Evolutionary conservation across 1,140 invertebrate genomes (phyloP), one percentile per base, ranked within the genome.

Genomic region (Drosophila parabipectinata): DNA sequence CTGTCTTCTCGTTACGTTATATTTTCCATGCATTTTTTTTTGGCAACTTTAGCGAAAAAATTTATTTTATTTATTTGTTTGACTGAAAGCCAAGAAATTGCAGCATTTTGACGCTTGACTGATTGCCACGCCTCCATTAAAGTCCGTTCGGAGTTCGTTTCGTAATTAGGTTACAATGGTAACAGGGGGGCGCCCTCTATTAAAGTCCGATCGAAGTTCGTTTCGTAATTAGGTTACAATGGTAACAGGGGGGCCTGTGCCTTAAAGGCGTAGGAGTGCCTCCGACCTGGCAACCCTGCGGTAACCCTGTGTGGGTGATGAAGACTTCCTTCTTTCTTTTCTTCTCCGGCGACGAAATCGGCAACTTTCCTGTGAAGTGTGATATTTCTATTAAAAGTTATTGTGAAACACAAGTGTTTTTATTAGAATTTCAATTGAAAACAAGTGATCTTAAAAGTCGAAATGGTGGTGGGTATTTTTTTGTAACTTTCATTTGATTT

Each of bases 11-110:
- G 67, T 66, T 74, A 50, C 72, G 71, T 72, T 62, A 59, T 62
- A 47, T 47, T 47, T 47, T 47, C 44, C 21, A 21, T 47, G 44
- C 1, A 54, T 41, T 34, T 47, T 60, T 58, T 80, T 85, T 85
- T 85, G 80, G 80, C 80, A 84, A 72, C 81, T 75, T 72, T 59
- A 84, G 80, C 81, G 54, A 63, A 85, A 87, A 87, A 75, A 81
- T 85, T 85, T 78, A 87, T 87, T 67, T 88, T 88, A 79, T 82
- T 87, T 88, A 82, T 82, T 88, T 88, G 55, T 72, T 72, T 85
- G 81, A 85, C 77, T 77, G 62, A 69, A 77, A 77, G 81, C 81
- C 81, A 84, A 84, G 59, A 71, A 84, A 83, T 84, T 80, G 67
- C 77, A 69, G 73, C 77, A 84, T 84, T 85, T 84, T 85, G 81